Evolutionary conservation across 1,140 invertebrate species (phyloP).

Genomic region (Drosophila ercepeae): DNA sequence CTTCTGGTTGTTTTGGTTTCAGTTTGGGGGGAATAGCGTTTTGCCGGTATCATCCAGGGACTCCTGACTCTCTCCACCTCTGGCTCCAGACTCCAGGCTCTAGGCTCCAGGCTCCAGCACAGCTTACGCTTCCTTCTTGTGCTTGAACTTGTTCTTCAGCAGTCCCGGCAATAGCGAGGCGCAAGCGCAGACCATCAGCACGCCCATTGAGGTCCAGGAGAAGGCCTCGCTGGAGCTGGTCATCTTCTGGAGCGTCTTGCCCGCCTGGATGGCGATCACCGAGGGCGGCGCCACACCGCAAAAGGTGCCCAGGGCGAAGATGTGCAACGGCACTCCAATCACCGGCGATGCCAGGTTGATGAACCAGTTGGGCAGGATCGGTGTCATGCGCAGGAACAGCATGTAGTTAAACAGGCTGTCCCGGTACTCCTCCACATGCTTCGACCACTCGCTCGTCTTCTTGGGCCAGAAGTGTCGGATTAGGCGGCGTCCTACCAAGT

Average conservation of each 20-base stretch:
- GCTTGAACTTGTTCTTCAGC: conserved; percentile 92
- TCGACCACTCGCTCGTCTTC: conserved; percentile 93
- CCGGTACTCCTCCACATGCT: conserved; percentile 92
- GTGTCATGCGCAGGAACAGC: conserved; percentile 98
- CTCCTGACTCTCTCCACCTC: not conserved
- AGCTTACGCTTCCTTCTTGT: conserved; percentile 87
- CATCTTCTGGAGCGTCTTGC: conserved; percentile 96
- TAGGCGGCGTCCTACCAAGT: conserved; percentile 92
- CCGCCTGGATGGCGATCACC: conserved; percentile 98
- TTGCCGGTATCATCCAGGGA: not conserved
- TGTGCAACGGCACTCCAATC: conserved; percentile 95
- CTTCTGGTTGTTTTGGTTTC: conserved; percentile 51
- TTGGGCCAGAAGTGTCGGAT: conserved; percentile 96
- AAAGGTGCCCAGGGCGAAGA: conserved; percentile 97
- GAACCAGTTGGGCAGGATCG: conserved; percentile 99
- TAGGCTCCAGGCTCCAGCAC: no score
- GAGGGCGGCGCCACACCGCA: conserved; percentile 98
- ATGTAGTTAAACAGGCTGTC: conserved; percentile 98
- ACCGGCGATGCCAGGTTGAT: conserved; percentile 99
- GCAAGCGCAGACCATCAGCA: conserved; percentile 91
- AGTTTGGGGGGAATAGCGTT: conserved; percentile 60
- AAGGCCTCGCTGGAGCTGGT: conserved; percentile 95
- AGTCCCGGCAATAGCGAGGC: conserved; percentile 96
- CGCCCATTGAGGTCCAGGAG: conserved; percentile 93
- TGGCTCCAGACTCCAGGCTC: no score